phyloP scores from a whole-genome alignment of 2,888 invertebrate species.

The Torymus aiolomorphi region DNA sequence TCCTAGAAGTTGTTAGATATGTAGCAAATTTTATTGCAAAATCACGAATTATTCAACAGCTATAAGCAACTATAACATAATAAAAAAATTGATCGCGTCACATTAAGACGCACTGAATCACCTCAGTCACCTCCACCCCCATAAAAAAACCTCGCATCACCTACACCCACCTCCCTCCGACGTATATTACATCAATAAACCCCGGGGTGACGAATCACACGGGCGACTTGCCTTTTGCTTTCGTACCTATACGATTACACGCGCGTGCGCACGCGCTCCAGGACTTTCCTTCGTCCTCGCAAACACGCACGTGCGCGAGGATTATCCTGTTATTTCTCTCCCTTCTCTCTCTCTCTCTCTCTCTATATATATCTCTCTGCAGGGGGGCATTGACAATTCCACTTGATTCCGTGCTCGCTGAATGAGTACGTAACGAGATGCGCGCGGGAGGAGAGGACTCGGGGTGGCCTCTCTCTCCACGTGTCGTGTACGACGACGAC shows the following conservation, averaged over 20 bases:
- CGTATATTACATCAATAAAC: no score
- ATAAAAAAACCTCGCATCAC: no score
- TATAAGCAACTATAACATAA: no score
- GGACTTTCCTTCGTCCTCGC: background rate
- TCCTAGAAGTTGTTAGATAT: no score
- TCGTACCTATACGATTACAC: conserved; percentile 18
- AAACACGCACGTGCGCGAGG: background rate
- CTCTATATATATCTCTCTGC: background rate
- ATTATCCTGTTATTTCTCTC: conserved; percentile 1
- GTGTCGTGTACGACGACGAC: conserved; percentile 56
- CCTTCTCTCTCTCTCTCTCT: background rate
- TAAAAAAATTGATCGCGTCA: no score
- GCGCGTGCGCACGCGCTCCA: background rate
- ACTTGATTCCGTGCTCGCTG: conserved; percentile 73
- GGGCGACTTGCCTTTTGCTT: conserved; percentile 31
- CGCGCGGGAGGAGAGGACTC: conserved; percentile 71
- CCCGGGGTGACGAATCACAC: conserved; percentile 11
- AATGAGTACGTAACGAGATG: conserved; percentile 76
- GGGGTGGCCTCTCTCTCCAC: conserved; percentile 67
- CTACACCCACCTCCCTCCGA: no score
- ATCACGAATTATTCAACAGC: no score
- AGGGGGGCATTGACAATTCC: conserved; percentile 70
- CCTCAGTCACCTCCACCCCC: no score
- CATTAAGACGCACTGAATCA: no score
- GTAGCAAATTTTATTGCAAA: no score